Conservation (phyloP, 2,113 vertebrate species). For the Thunnus thynnus region DNA sequence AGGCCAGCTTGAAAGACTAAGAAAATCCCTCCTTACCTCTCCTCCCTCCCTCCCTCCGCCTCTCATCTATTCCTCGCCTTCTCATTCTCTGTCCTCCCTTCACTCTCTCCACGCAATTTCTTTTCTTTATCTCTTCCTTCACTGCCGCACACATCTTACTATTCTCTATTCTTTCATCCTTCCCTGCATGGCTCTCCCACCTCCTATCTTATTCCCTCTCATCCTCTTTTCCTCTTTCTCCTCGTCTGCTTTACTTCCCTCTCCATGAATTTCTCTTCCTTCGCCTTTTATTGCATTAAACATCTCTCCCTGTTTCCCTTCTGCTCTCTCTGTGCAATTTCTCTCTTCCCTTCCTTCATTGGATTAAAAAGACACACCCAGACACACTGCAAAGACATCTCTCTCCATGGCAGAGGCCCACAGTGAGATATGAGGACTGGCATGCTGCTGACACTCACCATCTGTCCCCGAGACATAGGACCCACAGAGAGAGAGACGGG, state of each 20-base stretch:
- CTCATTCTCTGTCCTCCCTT: constrained; percentile 38
- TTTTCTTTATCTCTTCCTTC: constrained; percentile 34
- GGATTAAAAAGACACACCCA: constrained; percentile 63
- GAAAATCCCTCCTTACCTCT: constrained; percentile 60
- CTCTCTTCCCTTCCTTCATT: constrained; percentile 30
- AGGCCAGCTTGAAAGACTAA: constrained; percentile 64
- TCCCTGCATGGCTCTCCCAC: constrained; percentile 26
- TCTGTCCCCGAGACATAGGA: constrained; percentile 64
- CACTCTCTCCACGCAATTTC: constrained; percentile 10
- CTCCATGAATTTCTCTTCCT: constrained; percentile 16
- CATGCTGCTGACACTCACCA: constrained; percentile 66
- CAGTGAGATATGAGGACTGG: constrained; percentile 60
- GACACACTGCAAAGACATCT: constrained; percentile 44
- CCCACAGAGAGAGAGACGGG: constrained; percentile 2
- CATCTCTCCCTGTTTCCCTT: constrained; percentile 9
- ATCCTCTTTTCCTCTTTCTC: constrained; percentile 38
- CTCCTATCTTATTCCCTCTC: constrained; percentile 40
- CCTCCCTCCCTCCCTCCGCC: constrained; percentile 20
- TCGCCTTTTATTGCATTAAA: constrained; percentile 32
- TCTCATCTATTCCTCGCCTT: constrained; percentile 35
- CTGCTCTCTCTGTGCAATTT: constrained; percentile 1
- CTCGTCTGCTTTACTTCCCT: constrained; percentile 34
- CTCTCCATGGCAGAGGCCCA: constrained; percentile 45
- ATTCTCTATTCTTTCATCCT: constrained; percentile 6
- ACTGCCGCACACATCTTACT: constrained; percentile 9